Percentiles rank a stretch among this genome's conserved stretches.
These are phyloP conservation scores for Caenorhabditis plicata DNA, from an alignment of 2,888 invertebrate genomes.

Conservation along the genomic window DNA sequence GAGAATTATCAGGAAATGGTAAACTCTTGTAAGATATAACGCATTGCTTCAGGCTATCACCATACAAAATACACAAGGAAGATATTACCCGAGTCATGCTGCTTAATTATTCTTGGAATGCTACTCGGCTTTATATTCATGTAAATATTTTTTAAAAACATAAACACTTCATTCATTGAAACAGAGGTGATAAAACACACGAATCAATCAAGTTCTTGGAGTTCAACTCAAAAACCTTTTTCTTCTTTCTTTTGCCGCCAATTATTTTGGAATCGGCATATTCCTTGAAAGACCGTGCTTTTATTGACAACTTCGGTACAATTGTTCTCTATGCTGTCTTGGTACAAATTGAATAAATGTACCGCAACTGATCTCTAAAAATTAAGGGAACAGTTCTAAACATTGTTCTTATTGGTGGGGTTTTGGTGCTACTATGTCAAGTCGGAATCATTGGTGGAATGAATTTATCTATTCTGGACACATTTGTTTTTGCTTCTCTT, in stretches of 20 bases:
- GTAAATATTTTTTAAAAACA: slow-evolving; percentile 58
- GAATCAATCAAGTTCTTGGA: slow-evolving; percentile 58
- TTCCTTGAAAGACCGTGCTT: slow-evolving; percentile 70
- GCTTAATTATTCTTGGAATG: slow-evolving; percentile 69
- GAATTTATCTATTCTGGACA: slow-evolving; percentile 55
- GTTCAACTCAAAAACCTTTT: slow-evolving; percentile 69
- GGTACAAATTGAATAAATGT: too few species aligned
- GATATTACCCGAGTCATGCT: slow-evolving; percentile 66
- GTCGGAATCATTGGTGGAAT: slow-evolving; percentile 58
- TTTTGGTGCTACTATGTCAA: slow-evolving; percentile 37
- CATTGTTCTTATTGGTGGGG: slow-evolving; percentile 57
- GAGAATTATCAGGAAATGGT: background rate
- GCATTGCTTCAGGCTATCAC: slow-evolving; percentile 58
- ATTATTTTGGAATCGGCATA: slow-evolving; percentile 71
- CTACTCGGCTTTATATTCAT: slow-evolving; percentile 68
- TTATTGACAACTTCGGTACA: slow-evolving; percentile 70
- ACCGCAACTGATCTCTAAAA: background rate
- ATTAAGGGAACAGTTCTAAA: slow-evolving; percentile 66
- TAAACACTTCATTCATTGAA: slow-evolving; percentile 3
- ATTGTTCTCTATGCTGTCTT: slow-evolving; percentile 71
- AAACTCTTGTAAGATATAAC: too few species aligned
- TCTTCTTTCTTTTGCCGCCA: slow-evolving; percentile 70
- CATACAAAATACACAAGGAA: slow-evolving; percentile 45
- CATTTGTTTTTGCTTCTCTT: slow-evolving; percentile 70
- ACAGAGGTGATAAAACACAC: slow-evolving; percentile 42